Percentiles rank a stretch among this genome's conserved stretches.
phyloP scores from a whole-genome alignment of 2,113 vertebrate species.

The Hyperopisus bebe region DNA sequence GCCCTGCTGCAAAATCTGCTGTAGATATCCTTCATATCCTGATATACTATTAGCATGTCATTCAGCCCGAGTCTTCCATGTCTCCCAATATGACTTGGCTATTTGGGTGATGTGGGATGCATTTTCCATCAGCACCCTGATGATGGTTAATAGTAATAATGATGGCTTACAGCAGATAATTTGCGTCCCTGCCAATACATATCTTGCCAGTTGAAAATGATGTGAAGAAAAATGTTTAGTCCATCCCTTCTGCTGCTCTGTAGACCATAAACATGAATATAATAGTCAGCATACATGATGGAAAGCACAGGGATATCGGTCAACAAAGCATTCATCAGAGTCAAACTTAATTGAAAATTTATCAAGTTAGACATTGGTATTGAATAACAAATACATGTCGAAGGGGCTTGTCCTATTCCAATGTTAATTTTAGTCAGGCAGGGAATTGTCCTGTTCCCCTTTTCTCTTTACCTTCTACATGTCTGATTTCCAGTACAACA shows the following conservation, averaged over 20 bases:
- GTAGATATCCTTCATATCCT: neutral
- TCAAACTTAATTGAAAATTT: neutral
- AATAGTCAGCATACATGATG: neutral
- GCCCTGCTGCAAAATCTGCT: neutral
- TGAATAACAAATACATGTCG: neutral
- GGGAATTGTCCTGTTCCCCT: neutral
- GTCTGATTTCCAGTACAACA: neutral
- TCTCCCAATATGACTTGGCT: neutral
- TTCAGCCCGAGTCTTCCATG: neutral
- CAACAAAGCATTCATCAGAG: neutral
- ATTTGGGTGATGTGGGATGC: neutral
- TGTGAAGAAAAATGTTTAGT: neutral
- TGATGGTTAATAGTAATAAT: neutral
- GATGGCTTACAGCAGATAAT: neutral
- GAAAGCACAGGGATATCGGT: neutral
- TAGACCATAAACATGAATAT: neutral
- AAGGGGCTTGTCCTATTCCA: neutral
- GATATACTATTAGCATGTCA: neutral
- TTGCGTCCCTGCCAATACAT: neutral
- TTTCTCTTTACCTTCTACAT: neutral
- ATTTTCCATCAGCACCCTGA: neutral
- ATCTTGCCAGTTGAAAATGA: neutral
- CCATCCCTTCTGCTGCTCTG: neutral
- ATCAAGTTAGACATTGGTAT: neutral
- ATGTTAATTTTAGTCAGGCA: neutral